These are phyloP conservation scores for Spisula subtruncata DNA, from an alignment of 2,888 invertebrate genomes.

Conservation along the genomic window DNA sequence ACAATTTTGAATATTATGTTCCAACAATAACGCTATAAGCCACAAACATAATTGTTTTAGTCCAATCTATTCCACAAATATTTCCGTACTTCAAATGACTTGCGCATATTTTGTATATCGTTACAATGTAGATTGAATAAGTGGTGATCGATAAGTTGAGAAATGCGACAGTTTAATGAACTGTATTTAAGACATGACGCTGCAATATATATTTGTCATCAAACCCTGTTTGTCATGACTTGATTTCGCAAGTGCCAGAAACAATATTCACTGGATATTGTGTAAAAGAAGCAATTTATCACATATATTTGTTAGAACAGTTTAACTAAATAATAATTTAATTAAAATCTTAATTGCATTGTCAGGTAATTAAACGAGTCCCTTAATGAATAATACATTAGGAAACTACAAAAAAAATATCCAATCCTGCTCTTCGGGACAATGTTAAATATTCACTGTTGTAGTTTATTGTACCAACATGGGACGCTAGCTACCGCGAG, in stretches of 20 bases:
- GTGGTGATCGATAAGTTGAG: background rate
- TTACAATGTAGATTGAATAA: background rate
- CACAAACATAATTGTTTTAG: constrained; percentile 43
- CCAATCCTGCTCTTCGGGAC: background rate
- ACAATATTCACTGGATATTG: background rate
- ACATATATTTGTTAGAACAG: background rate
- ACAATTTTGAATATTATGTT: constrained; percentile 48
- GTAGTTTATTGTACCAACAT: too few species aligned
- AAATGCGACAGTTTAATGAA: constrained; percentile 1
- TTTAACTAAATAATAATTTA: background rate
- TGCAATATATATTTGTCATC: background rate
- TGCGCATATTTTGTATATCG: constrained; percentile 22
- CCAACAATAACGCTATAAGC: constrained; percentile 55
- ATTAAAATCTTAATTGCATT: background rate
- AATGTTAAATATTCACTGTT: too few species aligned
- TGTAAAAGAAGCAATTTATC: too few species aligned
- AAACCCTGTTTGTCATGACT: background rate
- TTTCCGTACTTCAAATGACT: constrained; percentile 22
- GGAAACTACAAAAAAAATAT: background rate
- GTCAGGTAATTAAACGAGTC: background rate
- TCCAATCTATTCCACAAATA: background rate
- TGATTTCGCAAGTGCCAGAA: too few species aligned
- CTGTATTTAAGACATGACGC: background rate
- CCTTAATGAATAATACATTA: constrained; percentile 1
- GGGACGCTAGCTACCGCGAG: too few species aligned